Evolutionary conservation across 2,888 invertebrate genomes (phyloP), one percentile per base, ranked within the genome.

Genomic region (Drosophila meridiana): DNA sequence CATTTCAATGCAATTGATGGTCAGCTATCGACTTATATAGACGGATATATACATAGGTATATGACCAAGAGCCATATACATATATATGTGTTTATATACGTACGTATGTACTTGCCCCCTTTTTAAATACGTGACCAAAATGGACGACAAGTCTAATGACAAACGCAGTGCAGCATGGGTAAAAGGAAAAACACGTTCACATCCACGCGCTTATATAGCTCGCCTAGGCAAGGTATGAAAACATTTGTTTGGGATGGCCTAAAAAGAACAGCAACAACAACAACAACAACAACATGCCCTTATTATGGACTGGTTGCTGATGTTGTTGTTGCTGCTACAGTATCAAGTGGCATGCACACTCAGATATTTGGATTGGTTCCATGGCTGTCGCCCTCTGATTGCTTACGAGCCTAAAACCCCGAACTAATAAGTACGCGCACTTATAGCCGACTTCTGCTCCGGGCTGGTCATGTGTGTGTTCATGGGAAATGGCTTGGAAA

Each of bases 401-500:
- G 66, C 66, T 57, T 34, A 42, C 42, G 47, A 66, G 57, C 55
- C 73, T 62, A 38, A 59, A 34, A 50, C 32, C 32, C 45, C 64
- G 47, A 64, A 76, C 72, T 83, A 76, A 83, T 76, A 86, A 77
- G 77, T 77, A 57, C 76, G 59, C 62, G 76, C 47, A 62, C 75
- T 74, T 59, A 32, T 26, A 36, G 20, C 53, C 26, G 53, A 36
- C 53, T 20, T 52, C 34, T 32, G 52, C 52, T 20, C 34, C 3
- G 28, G 6, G 6, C 52, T 34, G 55, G n/a, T 6, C 56, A 45
- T 68, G 71, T 82, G 72, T 85, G 84, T 81, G 87, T 87, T 89
- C 90, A 89, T 84, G 90, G 83, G 88, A 89, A 88, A 87, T 89
- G 82, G 79, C 76, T 75, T 88, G 87, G 80, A 82, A 86, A 88